A percentile compares a stretch with the other conserved stretches of the same genome.
Evolutionary conservation across 2,113 vertebrate species (phyloP).

Genomic region (Hippolais icterina): DNA sequence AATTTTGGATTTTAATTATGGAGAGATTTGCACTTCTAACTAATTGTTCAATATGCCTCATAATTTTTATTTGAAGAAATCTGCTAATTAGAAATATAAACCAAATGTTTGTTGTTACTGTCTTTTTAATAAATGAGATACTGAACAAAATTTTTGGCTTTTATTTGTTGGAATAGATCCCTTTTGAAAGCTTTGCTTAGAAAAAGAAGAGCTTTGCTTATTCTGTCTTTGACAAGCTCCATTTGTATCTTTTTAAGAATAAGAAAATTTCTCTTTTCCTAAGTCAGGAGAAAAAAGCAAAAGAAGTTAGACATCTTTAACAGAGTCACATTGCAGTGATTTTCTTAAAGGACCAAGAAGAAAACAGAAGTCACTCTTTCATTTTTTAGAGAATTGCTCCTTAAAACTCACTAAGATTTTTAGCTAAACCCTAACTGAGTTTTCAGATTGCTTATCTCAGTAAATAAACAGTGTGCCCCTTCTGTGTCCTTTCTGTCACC

Average conservation of each 20-base stretch:
- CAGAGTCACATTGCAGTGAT: not conserved
- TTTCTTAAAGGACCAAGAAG: not conserved
- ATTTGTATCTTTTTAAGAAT: not conserved
- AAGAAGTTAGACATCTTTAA: not conserved
- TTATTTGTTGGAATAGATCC: not conserved
- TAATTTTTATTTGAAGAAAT: constrained; percentile 48
- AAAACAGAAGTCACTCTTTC: not conserved
- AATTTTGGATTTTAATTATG: not conserved
- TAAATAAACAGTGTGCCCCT: not conserved
- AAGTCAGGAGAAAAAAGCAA: not conserved
- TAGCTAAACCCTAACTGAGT: not conserved
- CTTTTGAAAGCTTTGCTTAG: not conserved
- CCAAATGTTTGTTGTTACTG: constrained; percentile 42
- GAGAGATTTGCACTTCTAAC: not conserved
- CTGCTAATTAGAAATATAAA: constrained; percentile 43
- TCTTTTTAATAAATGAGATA: not conserved
- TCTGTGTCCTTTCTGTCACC: not conserved
- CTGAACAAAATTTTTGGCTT: not conserved
- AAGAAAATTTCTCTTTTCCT: not conserved
- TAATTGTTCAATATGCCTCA: constrained; percentile 38
- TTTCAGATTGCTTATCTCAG: not conserved
- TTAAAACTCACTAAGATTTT: not conserved
- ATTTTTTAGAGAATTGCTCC: not conserved
- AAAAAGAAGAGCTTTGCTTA: not conserved
- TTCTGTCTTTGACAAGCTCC: not conserved